Conservation (phyloP, 2,888 invertebrate genomes). For the Xylota segnis region DNA sequence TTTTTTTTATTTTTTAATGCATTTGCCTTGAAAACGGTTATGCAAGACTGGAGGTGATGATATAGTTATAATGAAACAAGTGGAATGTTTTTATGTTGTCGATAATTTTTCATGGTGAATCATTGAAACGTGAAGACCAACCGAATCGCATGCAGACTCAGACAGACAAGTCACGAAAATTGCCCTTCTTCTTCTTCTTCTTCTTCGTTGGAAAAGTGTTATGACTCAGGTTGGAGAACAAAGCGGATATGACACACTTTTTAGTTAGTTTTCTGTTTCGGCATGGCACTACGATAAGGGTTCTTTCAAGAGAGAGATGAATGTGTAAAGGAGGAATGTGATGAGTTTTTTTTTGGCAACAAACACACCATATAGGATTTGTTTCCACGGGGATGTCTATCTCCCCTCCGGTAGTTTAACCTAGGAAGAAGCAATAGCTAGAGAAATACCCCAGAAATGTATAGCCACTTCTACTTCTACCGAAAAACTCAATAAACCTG, state of each 20-base stretch:
- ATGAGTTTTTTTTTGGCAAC: neutral
- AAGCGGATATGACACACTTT: constrained; percentile 10
- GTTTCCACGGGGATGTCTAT: too few relatives aligned
- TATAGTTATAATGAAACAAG: constrained; percentile 4
- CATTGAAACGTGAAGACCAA: neutral
- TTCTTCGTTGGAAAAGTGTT: neutral
- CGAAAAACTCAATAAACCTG: too few relatives aligned
- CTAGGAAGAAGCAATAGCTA: too few relatives aligned
- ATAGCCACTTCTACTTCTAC: too few relatives aligned
- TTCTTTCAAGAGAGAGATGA: neutral
- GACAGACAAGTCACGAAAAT: constrained; percentile 17
- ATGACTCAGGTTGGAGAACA: constrained; percentile 16
- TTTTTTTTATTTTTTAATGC: constrained; percentile 16
- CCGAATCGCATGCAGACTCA: neutral
- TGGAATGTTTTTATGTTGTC: constrained; percentile 5
- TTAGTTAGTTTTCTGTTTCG: neutral
- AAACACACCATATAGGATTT: too few relatives aligned
- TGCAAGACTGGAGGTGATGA: constrained; percentile 31
- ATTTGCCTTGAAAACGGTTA: constrained; percentile 31
- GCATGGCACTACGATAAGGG: neutral
- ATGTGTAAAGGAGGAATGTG: neutral
- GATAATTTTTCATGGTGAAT: constrained; percentile 34
- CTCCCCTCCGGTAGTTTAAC: too few relatives aligned
- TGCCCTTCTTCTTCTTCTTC: constrained; percentile 13
- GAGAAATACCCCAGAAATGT: too few relatives aligned